These are phyloP conservation scores for Ganaspis brasiliensis DNA, from an alignment of 2,888 invertebrate genomes.

Conservation along the genomic window DNA sequence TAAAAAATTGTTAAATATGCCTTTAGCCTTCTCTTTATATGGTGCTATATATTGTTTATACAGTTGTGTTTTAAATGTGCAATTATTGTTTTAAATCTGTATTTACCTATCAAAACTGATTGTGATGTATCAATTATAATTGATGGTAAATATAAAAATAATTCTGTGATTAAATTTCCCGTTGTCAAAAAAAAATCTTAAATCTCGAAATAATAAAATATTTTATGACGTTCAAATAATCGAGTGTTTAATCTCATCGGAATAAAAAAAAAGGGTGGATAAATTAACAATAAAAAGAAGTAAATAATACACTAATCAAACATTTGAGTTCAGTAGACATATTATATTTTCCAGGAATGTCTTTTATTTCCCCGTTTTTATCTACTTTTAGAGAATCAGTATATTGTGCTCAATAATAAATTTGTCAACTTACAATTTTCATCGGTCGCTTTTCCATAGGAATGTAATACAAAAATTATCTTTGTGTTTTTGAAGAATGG, in stretches of 20 bases:
- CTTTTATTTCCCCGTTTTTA: too few relatives aligned
- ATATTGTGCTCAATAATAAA: neutral
- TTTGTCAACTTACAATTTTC: neutral
- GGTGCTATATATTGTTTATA: conserved; percentile 41
- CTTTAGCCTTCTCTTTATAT: conserved; percentile 35
- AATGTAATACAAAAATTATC: conserved; percentile 18
- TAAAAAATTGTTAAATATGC: conserved; percentile 56
- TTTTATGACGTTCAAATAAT: conserved; percentile 37
- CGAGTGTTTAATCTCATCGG: neutral
- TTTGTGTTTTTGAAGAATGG: neutral
- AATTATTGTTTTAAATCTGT: conserved; percentile 11
- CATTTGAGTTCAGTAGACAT: conserved; percentile 3
- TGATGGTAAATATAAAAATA: too few relatives aligned
- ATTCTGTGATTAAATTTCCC: conserved; percentile 33
- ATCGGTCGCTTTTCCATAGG: conserved; percentile 1
- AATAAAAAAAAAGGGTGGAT: neutral
- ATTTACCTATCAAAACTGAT: conserved; percentile 17
- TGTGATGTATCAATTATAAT: conserved; percentile 7
- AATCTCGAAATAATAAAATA: conserved; percentile 36
- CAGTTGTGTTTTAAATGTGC: conserved; percentile 34
- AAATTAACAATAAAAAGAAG: too few relatives aligned
- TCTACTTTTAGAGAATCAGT: conserved; percentile 11
- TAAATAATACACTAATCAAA: neutral
- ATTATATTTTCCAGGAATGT: neutral
- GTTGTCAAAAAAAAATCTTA: neutral